Base-by-base conservation (phyloP, 2,888 invertebrate species). In the Atethmia centrago region DNA sequence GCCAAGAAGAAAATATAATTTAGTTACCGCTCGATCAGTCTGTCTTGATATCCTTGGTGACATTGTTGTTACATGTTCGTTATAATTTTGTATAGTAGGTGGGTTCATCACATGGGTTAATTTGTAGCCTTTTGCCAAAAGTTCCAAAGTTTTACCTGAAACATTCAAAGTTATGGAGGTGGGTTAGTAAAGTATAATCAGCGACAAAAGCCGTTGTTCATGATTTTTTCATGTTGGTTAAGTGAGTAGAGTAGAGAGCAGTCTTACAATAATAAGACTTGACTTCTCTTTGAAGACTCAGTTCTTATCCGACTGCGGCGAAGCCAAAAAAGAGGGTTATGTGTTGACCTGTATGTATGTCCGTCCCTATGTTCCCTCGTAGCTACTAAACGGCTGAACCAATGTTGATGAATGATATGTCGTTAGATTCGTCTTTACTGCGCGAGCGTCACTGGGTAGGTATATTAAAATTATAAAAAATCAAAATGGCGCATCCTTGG, bases 61-160 rank as follows among this genome's bases (percentile, higher is more conserved):
- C 70, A 77, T 74, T 62, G 74, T 83, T 62, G 89, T 79, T 64
- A 85, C 80, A 67, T 80, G 76, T 55, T 84, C 77, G 74, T 77
- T 82, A 77, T 82, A 74, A 83, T 80, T 79, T 80, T 86, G 82
- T 67, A 82, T 76, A 36, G 75, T 68, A 28, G 90, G 64, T 67
- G 81, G 76, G 80, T 87, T 89, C 59, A 95, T 80, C 72, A 94
- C 75, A 85, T 93, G 88, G 14, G 92, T 89, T 72, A 95, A 81
- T 88, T 95, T 95, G 75, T 95, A 96, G 25, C 94, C 94, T 83
- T 93, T 94, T 49, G 95, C 95, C 70, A 96, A 83, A 78, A 93
- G 89, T 80, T 95, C 95, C 36, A 96, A 85, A 19, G 96, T 95
- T 92, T 94, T 95, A 55, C 95, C 96, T 96, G 55, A 73, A 85